phyloP scores from a whole-genome alignment of 2,113 vertebrate species.

The Monopterus albus region DNA sequence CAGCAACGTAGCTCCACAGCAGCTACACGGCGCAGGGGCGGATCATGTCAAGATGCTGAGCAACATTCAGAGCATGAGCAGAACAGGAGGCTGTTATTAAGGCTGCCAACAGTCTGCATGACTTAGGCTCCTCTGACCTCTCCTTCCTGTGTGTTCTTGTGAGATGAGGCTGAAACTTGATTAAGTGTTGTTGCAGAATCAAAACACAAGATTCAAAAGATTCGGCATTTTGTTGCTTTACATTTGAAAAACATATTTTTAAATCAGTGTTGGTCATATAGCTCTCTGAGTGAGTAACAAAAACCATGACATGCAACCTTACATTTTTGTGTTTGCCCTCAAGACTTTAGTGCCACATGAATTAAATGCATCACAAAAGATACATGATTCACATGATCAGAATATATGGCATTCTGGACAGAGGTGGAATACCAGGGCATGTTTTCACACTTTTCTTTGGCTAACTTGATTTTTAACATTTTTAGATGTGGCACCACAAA shows the following conservation, averaged over 20 bases:
- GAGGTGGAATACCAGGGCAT: slow-evolving; percentile 4
- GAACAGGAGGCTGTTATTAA: slow-evolving; percentile 29
- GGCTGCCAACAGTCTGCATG: neutral
- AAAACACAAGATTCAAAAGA: too few species aligned
- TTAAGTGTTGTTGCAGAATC: neutral
- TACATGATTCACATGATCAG: slow-evolving; percentile 11
- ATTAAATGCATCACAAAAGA: slow-evolving; percentile 10
- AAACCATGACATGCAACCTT: neutral
- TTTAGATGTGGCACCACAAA: slow-evolving; percentile 20
- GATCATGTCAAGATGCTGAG: slow-evolving; percentile 36
- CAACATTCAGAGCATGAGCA: slow-evolving; percentile 32
- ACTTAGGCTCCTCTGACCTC: slow-evolving; percentile 6
- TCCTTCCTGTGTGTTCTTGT: neutral
- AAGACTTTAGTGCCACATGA: slow-evolving; percentile 5
- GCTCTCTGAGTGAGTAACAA: neutral
- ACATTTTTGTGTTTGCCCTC: slow-evolving; percentile 17
- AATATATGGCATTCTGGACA: slow-evolving; percentile 3
- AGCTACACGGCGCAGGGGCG: slow-evolving; percentile 6
- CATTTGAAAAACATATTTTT: too few species aligned
- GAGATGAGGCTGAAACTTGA: neutral
- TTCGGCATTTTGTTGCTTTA: too few species aligned
- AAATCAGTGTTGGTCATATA: too few species aligned
- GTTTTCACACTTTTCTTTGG: neutral
- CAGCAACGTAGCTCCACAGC: neutral
- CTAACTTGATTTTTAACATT: slow-evolving; percentile 16